Evolutionary conservation across 2,113 vertebrate species (phyloP), one percentile per base, ranked within the genome.

Genomic region (Muntiacus reevesi): DNA sequence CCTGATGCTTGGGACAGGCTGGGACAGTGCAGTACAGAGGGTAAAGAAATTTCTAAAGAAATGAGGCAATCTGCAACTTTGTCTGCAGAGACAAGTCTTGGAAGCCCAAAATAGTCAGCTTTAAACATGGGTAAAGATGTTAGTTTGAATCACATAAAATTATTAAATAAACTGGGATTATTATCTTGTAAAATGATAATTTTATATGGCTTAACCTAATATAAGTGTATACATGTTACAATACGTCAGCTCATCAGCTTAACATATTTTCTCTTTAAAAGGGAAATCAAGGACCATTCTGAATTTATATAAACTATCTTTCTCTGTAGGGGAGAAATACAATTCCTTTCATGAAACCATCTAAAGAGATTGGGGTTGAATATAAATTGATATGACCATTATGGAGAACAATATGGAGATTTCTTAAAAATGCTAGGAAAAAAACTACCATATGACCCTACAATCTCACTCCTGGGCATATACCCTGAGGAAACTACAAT

Each of bases 11-110:
- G 64, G 17, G 36, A 62, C 11, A 62, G 19, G 23, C 55, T 28
- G 2, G 7, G 11, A 15, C 30, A 15, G 43, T 2, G n/a, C 5
- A 62, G 17, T 0, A 4, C 0, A 0, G 81, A 59, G 14, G 55
- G 2, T 16, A 36, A 83, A 87, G 43, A 78, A 36, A 71, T 71
- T 47, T 89, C 30, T 17, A 82, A 28, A 67, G 79, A 96, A 94
- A 95, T 23, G 17, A 60, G 19, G 19, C 30, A 1, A n/a, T 21
- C 50, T 71, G 25, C 9, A 15, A 30, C 3, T 74, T 33, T 47
- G 81, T 76, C 40, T 84, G 25, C n/a, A 83, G 87, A 89, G 28
- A 67, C 6, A 86, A 36, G 43, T 55, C 27, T 71, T 52, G 0
- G 21, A 82, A 85, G 40, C 23, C 43, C 62, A 67, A 40, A 76